Evolutionary conservation across 2,797 vertebrate species (phyloP).

Genomic region (Schizothorax lantsangensis): DNA sequence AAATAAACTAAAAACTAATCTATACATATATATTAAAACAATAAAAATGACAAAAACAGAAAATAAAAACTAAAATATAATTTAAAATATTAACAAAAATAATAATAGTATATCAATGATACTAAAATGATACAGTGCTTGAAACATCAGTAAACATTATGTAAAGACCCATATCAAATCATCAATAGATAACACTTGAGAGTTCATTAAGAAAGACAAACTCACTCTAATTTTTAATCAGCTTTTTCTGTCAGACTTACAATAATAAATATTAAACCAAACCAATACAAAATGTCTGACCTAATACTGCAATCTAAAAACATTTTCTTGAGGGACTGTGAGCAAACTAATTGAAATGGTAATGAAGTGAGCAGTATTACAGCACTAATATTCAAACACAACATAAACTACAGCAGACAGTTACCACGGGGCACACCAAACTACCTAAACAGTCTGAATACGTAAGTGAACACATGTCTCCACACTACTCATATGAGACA

Average conservation of each 20-base stretch:
- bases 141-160: slow-evolving; percentile 8
- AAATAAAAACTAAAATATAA: too few relatives aligned
- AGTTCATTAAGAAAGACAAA: not conserved
- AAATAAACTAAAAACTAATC: too few relatives aligned
- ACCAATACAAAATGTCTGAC: not conserved
- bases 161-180: not conserved
- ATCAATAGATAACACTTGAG: not conserved
- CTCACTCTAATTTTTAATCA: not conserved
- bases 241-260: not conserved
- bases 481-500: slow-evolving; percentile 66
- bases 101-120: too few relatives aligned
- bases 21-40: too few relatives aligned
- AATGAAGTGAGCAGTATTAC: slow-evolving; percentile 42
- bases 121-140: not conserved
- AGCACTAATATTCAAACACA: slow-evolving; percentile 55
- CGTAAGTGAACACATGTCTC: slow-evolving; percentile 65
- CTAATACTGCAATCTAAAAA: slow-evolving; percentile 24
- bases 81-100: too few relatives aligned
- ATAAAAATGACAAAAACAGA: too few relatives aligned
- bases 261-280: slow-evolving; percentile 4
- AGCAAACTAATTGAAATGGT: slow-evolving; percentile 47
- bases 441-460: slow-evolving; percentile 71
- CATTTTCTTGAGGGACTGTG: not conserved
- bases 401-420: slow-evolving; percentile 71
- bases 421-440: slow-evolving; percentile 73